A percentile compares a stretch with the other conserved stretches of the same genome.
These are phyloP conservation scores for Cryptotermes secundus DNA, from an alignment of 1,140 invertebrate species.

Conservation along the genomic window DNA sequence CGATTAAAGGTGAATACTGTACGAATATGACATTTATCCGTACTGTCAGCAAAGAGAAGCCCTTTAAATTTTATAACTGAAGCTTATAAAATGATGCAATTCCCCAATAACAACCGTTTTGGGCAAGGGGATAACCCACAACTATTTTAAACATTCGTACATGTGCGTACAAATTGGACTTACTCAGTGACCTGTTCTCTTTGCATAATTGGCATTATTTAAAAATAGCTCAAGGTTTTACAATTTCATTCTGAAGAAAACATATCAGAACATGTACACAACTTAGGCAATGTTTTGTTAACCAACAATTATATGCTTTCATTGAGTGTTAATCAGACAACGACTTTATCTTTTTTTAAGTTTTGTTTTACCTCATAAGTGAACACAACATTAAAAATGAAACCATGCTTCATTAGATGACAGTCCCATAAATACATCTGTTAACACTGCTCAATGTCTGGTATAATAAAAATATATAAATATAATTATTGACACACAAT, in stretches of 20 bases:
- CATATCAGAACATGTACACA: conserved; percentile 26
- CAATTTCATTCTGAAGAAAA: not conserved
- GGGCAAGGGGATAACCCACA: not conserved
- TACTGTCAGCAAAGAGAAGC: not conserved
- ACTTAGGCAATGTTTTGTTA: conserved; percentile 26
- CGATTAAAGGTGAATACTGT: not conserved
- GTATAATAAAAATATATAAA: conserved; percentile 29
- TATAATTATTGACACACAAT: conserved; percentile 10
- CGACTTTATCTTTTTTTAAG: not conserved
- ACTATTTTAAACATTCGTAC: not conserved
- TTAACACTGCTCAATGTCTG: not conserved
- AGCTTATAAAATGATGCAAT: not conserved
- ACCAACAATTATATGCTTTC: not conserved
- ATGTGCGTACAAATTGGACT: not conserved
- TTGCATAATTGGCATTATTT: not conserved
- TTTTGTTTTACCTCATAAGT: conserved; percentile 6
- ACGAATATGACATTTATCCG: not conserved
- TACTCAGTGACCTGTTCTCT: not conserved
- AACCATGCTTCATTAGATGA: not conserved
- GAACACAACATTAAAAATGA: conserved; percentile 28
- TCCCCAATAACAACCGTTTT: not conserved
- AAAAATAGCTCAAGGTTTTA: not conserved
- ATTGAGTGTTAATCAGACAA: conserved; percentile 19
- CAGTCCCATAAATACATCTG: not conserved
- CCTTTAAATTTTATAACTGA: not conserved